Base-by-base conservation (phyloP, 37 sponge, comb jelly and placozoan genomes). In the Corticium candelabrum region DNA sequence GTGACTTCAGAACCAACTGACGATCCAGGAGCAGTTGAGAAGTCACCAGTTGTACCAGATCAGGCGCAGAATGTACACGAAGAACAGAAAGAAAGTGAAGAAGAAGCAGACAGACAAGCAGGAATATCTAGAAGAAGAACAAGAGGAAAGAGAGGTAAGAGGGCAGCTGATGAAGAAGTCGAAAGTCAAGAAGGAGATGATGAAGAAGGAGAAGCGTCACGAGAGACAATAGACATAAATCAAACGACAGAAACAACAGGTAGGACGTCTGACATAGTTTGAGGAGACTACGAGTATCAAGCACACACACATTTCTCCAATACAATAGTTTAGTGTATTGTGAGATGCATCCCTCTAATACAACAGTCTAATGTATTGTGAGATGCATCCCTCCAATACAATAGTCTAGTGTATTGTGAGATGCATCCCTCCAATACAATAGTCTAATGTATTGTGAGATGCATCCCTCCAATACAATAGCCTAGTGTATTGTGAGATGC, bases 181-280 rank as follows among this genome's bases (percentile, higher is more conserved):
- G 74, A 79, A 35, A 69, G 30, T 67, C 83, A 34, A 36, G 76
- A 34, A 69, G 56, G 37, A 35, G n/a, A 73, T 1, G 71, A 30
- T 7, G 87, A 50, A 41, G 79, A 62, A 43, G 40, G 15, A 68
- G 76, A 1, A 0, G 76, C 68, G n/a, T 38, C 1, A 40, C 77
- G 43, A 74, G 86, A 74, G 21, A 67, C 67, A 36, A 73, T 39
- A 76, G 38, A 37, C 31, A 77, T 43, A 35, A 38, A 76, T 2
- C 69, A n/a, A 34, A 69, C 67, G 4, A 35, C 56, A 11, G 68
- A 41, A 3, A 40, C 37, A 39, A 41, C 68, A 2, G 68, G 1
- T 62, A 39, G 36, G 3, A 69, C 35, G 31, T 11, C 62, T 50
- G 62, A 21, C 21, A 71, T 29, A 11, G n/a, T 7, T 71, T 67